Evolutionary conservation across 37 sponge, comb jelly and placozoan species (phyloP).

Genomic region (Chondrilla cf. caribensis): DNA sequence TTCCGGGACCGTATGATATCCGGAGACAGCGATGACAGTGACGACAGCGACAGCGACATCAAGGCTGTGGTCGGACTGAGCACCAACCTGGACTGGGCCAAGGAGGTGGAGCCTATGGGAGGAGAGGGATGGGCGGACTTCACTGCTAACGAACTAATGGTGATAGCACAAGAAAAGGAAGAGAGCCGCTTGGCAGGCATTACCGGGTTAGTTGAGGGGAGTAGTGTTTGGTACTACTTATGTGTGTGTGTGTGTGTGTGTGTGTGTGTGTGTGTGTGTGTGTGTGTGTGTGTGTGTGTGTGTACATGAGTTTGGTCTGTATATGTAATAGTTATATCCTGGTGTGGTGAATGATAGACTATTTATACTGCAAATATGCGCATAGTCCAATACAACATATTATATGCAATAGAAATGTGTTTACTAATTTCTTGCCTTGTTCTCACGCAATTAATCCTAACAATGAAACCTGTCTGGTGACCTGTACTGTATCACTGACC

Average conservation of each 20-base stretch:
- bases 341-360: too few relatives aligned
- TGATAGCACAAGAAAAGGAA: not conserved
- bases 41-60: not conserved
- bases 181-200: not conserved
- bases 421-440: too few relatives aligned
- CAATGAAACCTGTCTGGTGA: too few relatives aligned
- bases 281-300: too few relatives aligned
- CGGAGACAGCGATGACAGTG: constrained; percentile 21
- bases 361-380: too few relatives aligned
- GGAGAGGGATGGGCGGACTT: constrained; percentile 4
- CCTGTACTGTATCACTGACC: too few relatives aligned
- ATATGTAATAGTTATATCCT: too few relatives aligned
- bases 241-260: not conserved
- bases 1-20: not conserved
- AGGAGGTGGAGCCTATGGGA: not conserved
- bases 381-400: too few relatives aligned
- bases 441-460: too few relatives aligned
- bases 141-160: not conserved
- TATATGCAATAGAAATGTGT: too few relatives aligned
- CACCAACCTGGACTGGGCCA: constrained; percentile 8
- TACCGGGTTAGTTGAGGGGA: not conserved
- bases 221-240: not conserved
- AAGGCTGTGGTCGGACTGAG: not conserved
- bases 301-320: too few relatives aligned
- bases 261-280: too few relatives aligned